Base-by-base conservation (phyloP, 2,797 vertebrate species). In the Ctenosaura bakeri region DNA sequence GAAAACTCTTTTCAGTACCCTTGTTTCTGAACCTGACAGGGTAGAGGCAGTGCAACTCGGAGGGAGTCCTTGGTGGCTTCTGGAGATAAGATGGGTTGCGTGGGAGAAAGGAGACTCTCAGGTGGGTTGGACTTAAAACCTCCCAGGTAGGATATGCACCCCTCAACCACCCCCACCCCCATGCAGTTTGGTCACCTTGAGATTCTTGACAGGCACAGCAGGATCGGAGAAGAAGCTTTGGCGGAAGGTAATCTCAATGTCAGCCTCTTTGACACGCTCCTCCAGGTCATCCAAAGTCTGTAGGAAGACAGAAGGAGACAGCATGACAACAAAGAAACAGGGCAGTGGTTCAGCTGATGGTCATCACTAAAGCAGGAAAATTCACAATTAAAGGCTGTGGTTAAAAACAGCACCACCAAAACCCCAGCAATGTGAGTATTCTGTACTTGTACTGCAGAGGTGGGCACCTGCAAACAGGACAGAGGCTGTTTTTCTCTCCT, bases 141-240 rank as follows among this genome's bases (percentile, higher is more conserved):
- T n/a, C 42, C n/a, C 78, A 71, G 74, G 62, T 29, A n/a, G 12
- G 0, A 6, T 56, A 1, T 52, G 32, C 0, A 0, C 66, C n/a
- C 73, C 29, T 13, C 20, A 22, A 5, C 24, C 74, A 10, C 2
- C 26, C 52, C 8, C 24, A 80, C 64, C 29, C 62, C 80, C 4
- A 46, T 26, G 16, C 29, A 38, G 10, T 32, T 35, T 22, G 7
- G 88, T 95, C 95, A 99, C 99, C 98, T 99, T 99, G 88, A 99
- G 98, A 97, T 99, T 99, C 94, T 98, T 98, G 90, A 99, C 99
- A 2, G 99, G 98, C 3, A 99, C 98, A 5, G 98, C 97, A 56
- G 99, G 99, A 95, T 99, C 98, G 0, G 98, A 99, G 95, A 99
- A 99, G 97, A 99, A 99, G 92, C 98, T 99, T 96, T 99, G 98